A percentile compares a stretch with the other conserved stretches of the same genome.
Evolutionary conservation across 2,113 vertebrate genomes (phyloP).

Genomic region (Taurulus bubalis): DNA sequence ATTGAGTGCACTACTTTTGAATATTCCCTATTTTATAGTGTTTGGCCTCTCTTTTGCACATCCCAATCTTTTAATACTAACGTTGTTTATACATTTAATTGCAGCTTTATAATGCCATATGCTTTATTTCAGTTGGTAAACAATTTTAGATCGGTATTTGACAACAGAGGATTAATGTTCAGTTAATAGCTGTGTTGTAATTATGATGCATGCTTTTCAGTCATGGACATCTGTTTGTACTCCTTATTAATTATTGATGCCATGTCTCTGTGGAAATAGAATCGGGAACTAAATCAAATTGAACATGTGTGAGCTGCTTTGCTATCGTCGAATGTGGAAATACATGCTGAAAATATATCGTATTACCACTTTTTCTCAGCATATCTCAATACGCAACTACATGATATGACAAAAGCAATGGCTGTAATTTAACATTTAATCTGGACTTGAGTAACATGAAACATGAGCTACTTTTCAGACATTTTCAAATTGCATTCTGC

Average conservation of each 20-base stretch:
- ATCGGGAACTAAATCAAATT: not conserved
- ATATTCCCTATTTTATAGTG: not conserved
- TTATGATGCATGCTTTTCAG: not conserved
- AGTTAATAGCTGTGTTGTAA: slow-evolving; percentile 6
- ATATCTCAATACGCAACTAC: not conserved
- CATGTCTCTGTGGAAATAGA: not conserved
- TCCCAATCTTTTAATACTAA: not conserved
- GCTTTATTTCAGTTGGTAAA: not conserved
- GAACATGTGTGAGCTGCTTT: not conserved
- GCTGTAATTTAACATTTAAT: not conserved
- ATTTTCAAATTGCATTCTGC: too few relatives aligned
- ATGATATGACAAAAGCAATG: too few relatives aligned
- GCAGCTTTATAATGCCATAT: not conserved
- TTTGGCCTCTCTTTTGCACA: not conserved
- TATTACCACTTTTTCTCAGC: not conserved
- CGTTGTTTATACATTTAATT: not conserved
- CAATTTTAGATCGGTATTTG: not conserved
- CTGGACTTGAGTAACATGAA: not conserved
- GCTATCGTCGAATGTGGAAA: not conserved
- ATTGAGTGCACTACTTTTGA: too few relatives aligned
- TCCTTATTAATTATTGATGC: not conserved
- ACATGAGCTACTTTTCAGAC: not conserved
- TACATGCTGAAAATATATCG: not conserved
- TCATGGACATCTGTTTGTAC: not conserved
- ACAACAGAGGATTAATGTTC: not conserved